phyloP scores from a whole-genome alignment of 2,797 vertebrate species.

The Phalanger gymnotis region DNA sequence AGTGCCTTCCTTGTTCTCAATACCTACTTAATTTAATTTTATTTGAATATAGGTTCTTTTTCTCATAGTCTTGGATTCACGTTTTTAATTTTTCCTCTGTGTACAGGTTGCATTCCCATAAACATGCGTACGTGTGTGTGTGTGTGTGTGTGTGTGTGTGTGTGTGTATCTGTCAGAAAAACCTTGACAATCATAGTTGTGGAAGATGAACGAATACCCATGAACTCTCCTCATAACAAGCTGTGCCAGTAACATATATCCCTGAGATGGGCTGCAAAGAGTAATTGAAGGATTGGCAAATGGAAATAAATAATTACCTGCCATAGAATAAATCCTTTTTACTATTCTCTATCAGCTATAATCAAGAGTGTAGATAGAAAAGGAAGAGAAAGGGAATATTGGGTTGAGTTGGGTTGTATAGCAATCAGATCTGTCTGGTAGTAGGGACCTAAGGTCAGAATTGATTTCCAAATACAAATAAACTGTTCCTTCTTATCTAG shows the following conservation, averaged over 20 bases:
- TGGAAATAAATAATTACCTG: conserved; percentile 22
- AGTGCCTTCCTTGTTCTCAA: neutral
- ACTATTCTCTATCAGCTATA: conserved; percentile 11
- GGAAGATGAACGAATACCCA: conserved; percentile 30
- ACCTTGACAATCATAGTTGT: neutral
- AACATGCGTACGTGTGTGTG: neutral
- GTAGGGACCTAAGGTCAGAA: neutral
- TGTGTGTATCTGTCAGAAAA: neutral
- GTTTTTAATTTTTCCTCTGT: conserved; percentile 18
- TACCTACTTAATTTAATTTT: neutral
- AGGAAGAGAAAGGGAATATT: neutral
- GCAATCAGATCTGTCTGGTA: neutral
- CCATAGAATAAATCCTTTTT: neutral
- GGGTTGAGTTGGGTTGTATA: neutral
- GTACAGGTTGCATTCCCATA: neutral
- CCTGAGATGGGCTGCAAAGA: conserved; percentile 1
- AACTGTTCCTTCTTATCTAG: neutral
- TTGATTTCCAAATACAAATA: conserved; percentile 25
- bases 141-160: neutral
- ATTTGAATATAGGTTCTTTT: neutral
- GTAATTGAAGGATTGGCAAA: conserved; percentile 10
- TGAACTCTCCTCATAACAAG: neutral
- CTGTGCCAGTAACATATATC: neutral
- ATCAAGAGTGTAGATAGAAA: conserved; percentile 13
- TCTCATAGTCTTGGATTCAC: conserved; percentile 21